Conservation (phyloP, 2,888 invertebrate genomes). For the Imbricaverruca yamaguchii region DNA sequence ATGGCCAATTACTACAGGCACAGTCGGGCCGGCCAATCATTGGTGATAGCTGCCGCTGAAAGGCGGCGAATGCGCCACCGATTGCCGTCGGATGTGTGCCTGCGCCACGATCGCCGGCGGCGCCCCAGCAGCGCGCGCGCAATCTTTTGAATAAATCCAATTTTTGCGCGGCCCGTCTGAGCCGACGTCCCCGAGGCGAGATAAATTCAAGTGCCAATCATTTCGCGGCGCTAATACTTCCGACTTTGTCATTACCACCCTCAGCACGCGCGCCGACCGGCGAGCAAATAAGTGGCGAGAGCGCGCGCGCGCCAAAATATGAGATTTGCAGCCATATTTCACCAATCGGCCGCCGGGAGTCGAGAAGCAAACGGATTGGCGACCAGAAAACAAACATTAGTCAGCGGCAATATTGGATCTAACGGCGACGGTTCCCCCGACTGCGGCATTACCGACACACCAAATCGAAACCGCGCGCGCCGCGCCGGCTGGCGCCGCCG, state of each 20-base stretch:
- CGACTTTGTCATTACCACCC: neutral
- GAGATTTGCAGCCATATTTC: conserved; percentile 19
- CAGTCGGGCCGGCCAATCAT: neutral
- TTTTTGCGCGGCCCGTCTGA: neutral
- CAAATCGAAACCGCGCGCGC: conserved; percentile 18
- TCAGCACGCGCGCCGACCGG: neutral
- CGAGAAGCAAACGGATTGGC: neutral
- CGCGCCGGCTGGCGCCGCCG: neutral
- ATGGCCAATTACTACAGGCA: neutral
- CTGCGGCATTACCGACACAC: neutral
- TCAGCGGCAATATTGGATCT: conserved; percentile 17
- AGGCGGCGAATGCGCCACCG: neutral
- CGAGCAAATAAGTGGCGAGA: conserved; percentile 1
- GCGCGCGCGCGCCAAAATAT: conserved; percentile 8
- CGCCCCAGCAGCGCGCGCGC: neutral
- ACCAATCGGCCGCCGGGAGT: conserved; percentile 5
- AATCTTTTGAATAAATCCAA: conserved; percentile 20
- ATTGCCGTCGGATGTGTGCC: neutral
- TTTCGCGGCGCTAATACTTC: conserved; percentile 14
- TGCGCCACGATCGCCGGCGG: neutral
- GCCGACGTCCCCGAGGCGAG: neutral
- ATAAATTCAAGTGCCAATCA: conserved; percentile 19
- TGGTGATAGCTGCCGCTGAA: neutral
- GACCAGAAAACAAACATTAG: conserved; percentile 16
- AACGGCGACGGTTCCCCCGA: conserved; percentile 1